Evolutionary conservation across 2,888 invertebrate genomes (phyloP).

Genomic region (Morpho achilles): DNA sequence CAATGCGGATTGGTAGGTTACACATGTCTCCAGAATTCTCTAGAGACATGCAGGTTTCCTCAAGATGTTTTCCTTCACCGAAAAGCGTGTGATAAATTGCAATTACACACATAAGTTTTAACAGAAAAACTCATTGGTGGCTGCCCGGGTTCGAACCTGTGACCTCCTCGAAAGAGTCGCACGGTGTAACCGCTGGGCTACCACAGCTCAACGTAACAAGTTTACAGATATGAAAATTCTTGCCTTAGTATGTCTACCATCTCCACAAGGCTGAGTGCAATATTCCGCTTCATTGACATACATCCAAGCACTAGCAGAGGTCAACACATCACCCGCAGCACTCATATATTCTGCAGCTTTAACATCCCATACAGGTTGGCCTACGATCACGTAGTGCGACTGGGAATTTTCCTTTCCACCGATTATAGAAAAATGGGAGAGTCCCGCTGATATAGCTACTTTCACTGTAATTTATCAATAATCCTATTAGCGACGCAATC

Average conservation of each 20-base stretch:
- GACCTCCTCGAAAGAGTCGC: too few species aligned
- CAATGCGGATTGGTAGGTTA: too few species aligned
- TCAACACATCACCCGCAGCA: constrained; percentile 81
- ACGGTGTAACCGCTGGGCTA: too few species aligned
- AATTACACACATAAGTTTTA: too few species aligned
- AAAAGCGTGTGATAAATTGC: too few species aligned
- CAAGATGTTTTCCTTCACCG: too few species aligned
- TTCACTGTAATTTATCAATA: constrained; percentile 66
- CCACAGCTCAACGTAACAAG: too few species aligned
- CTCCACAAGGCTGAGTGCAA: constrained; percentile 71
- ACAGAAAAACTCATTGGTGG: too few species aligned
- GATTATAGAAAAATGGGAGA: constrained; percentile 78
- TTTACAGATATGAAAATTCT: background rate
- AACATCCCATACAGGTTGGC: constrained; percentile 81
- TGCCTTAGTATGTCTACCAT: constrained; percentile 74
- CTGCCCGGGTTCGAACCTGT: too few species aligned
- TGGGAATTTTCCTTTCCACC: constrained; percentile 61
- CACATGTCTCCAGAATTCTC: too few species aligned
- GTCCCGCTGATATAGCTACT: constrained; percentile 81
- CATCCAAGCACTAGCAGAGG: constrained; percentile 79
- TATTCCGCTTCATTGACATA: constrained; percentile 81
- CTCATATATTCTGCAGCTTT: constrained; percentile 66
- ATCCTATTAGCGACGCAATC: too few species aligned
- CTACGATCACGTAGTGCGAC: constrained; percentile 80
- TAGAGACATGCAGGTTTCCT: too few species aligned